A percentile compares a stretch with the other conserved stretches of the same genome.
Conservation (phyloP, 2,113 vertebrate genomes). For the Manacus vitellinus region DNA sequence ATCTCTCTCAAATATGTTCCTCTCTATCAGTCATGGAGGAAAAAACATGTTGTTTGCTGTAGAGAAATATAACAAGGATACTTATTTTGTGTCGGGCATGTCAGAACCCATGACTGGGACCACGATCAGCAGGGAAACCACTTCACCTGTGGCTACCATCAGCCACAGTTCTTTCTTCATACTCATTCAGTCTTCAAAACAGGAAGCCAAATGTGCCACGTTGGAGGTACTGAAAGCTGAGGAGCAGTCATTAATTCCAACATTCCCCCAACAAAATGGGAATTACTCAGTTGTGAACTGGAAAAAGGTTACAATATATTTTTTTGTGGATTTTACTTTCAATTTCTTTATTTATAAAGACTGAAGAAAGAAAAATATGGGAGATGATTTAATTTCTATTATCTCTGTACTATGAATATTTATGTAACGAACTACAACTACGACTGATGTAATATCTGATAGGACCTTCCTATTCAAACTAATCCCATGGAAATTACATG, state of each 20-base stretch:
- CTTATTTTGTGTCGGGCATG: background rate
- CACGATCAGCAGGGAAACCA: background rate
- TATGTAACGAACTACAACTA: background rate
- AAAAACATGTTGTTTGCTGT: background rate
- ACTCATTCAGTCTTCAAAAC: background rate
- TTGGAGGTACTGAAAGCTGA: background rate
- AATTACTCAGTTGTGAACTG: background rate
- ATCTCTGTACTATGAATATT: background rate
- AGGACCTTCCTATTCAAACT: background rate
- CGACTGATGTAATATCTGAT: background rate
- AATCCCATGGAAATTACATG: background rate
- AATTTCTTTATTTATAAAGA: background rate
- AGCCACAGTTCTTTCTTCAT: background rate
- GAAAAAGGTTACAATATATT: background rate
- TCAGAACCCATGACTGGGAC: background rate
- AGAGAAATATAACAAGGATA: background rate
- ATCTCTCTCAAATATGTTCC: background rate
- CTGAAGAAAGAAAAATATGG: background rate
- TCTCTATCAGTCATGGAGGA: background rate
- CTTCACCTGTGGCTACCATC: background rate
- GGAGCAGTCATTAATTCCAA: background rate
- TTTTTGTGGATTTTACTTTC: background rate
- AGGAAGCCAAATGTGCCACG: background rate
- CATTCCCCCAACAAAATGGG: rapidly evolving
- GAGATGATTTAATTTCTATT: background rate